Evolutionary conservation across 1,140 invertebrate genomes (phyloP).

Genomic region (Cotesia typhae): DNA sequence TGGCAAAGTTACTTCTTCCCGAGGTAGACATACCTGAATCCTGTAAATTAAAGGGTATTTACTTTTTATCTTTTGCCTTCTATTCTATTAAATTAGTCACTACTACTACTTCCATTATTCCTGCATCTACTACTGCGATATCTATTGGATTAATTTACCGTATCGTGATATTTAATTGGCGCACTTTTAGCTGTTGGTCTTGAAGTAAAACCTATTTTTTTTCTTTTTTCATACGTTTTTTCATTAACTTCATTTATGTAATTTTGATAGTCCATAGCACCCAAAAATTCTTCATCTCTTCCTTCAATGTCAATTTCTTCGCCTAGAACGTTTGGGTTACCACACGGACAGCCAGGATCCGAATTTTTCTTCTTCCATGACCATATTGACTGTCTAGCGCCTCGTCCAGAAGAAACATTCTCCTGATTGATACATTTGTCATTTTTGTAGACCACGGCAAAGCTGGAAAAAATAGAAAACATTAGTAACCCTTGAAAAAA

Average conservation of each 20-base stretch:
- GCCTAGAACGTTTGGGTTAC: not conserved
- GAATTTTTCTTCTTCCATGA: slow-evolving; percentile 14
- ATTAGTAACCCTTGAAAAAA: slow-evolving; percentile 14
- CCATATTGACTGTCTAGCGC: slow-evolving; percentile 18
- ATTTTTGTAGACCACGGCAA: slow-evolving; percentile 49
- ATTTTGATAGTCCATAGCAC: not conserved
- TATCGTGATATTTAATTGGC: not conserved
- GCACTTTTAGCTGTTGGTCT: not conserved
- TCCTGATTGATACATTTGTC: slow-evolving; percentile 45
- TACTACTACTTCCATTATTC: no score
- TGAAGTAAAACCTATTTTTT: slow-evolving; percentile 16
- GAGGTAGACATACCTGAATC: no score
- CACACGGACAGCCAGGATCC: not conserved
- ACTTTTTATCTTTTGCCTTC: no score
- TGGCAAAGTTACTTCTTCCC: no score
- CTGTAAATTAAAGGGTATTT: no score
- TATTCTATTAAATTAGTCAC: no score
- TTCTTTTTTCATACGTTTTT: not conserved
- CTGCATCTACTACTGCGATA: no score
- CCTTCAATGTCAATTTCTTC: slow-evolving; percentile 8
- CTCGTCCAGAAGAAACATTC: slow-evolving; percentile 11
- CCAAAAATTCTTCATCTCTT: slow-evolving; percentile 23
- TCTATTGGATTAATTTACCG: not conserved
- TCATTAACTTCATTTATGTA: not conserved
- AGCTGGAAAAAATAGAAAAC: slow-evolving; percentile 35